A percentile compares a stretch with the other conserved stretches of the same genome.
These are phyloP conservation scores for Pterostichus niger DNA, from an alignment of 2,888 invertebrate species.

Conservation along the genomic window DNA sequence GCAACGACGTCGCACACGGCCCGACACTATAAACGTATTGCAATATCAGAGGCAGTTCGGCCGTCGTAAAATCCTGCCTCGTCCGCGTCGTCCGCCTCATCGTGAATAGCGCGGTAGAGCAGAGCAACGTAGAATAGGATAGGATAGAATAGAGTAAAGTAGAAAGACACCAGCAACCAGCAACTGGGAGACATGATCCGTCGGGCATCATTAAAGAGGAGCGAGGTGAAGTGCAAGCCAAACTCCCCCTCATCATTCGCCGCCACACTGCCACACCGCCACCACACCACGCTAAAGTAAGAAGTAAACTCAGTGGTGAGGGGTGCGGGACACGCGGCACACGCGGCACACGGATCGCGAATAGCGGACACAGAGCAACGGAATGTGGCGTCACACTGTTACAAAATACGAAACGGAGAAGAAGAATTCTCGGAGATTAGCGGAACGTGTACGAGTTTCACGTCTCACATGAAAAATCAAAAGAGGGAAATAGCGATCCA, in stretches of 20 bases:
- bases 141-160: neutral
- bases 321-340: neutral
- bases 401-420: constrained; percentile 27
- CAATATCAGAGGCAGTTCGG: constrained; percentile 70
- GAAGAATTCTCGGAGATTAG: constrained; percentile 62
- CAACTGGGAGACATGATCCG: constrained; percentile 8
- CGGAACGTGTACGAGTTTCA: constrained; percentile 60
- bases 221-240: constrained; percentile 36
- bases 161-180: constrained; percentile 13
- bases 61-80: constrained; percentile 70
- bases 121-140: constrained; percentile 3
- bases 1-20: constrained; percentile 31
- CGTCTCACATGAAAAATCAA: constrained; percentile 66
- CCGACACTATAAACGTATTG: constrained; percentile 69
- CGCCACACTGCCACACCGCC: constrained; percentile 3
- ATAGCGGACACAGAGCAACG: neutral
- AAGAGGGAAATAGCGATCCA: constrained; percentile 66
- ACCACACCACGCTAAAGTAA: constrained; percentile 9
- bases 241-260: constrained; percentile 26
- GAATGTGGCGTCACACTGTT: constrained; percentile 30
- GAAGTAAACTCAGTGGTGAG: neutral
- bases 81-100: constrained; percentile 68
- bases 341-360: neutral
- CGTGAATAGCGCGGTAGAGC: constrained; percentile 55
- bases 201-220: constrained; percentile 35